phyloP scores from a whole-genome alignment of 2,113 vertebrate species.

The Poicephalus gulielmi region DNA sequence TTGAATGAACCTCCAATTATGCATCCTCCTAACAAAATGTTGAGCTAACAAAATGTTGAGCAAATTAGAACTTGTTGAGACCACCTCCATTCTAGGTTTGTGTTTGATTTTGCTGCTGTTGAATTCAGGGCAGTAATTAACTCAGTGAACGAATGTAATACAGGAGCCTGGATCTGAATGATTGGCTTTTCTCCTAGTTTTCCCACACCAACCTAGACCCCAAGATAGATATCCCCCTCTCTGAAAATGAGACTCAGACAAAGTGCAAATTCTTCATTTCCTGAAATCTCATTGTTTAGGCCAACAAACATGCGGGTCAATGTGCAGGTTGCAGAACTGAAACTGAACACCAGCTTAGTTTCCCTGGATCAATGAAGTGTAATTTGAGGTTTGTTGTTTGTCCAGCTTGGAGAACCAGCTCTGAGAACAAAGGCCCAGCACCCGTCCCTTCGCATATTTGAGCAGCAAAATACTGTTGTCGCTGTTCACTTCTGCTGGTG shows the following conservation, averaged over 20 bases:
- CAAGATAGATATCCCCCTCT: background rate
- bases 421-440: background rate
- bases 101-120: background rate
- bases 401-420: background rate
- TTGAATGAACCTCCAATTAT: background rate
- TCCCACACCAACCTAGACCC: background rate
- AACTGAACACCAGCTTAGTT: constrained; percentile 4
- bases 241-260: accelerated
- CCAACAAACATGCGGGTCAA: constrained; percentile 58
- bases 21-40: background rate
- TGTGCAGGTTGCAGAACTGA: background rate
- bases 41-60: background rate
- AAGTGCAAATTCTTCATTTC: constrained; percentile 15
- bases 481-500: background rate
- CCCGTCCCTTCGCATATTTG: background rate
- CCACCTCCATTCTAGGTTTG: background rate
- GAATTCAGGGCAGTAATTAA: background rate
- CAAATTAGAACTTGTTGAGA: background rate
- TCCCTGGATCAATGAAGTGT: background rate
- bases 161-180: background rate
- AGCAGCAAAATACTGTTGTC: background rate
- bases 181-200: background rate
- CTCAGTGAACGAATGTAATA: background rate
- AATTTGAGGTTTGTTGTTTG: constrained; percentile 28
- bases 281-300: constrained; percentile 29